A percentile compares a stretch with the other conserved stretches of the same genome.
Conservation (phyloP, 2,888 invertebrate genomes). For the Brenthis hecate region DNA sequence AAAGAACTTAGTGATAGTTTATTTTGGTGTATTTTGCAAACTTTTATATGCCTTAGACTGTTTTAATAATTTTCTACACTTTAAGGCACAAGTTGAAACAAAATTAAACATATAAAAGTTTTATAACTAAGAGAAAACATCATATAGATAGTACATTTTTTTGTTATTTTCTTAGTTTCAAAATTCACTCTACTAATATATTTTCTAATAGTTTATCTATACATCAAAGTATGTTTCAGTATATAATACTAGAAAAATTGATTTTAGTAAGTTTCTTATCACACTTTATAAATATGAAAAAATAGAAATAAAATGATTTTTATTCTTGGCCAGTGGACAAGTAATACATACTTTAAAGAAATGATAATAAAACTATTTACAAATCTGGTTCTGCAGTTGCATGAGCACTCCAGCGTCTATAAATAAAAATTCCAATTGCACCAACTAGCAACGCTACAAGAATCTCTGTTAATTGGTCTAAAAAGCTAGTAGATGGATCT, state of each 20-base stretch:
- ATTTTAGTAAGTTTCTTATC: background rate
- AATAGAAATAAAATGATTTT: constrained; percentile 1
- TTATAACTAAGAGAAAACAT: background rate
- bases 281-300: background rate
- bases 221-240: background rate
- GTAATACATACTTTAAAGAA: background rate
- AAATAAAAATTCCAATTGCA: constrained; percentile 72
- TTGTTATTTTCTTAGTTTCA: constrained; percentile 5
- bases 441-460: constrained; percentile 71
- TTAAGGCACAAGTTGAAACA: constrained; percentile 25
- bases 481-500: constrained; percentile 63
- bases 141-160: background rate
- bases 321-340: constrained; percentile 4
- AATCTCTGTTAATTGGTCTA: constrained; percentile 73
- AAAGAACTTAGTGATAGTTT: too few relatives aligned
- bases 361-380: constrained; percentile 45
- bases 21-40: too few relatives aligned
- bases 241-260: constrained; percentile 6
- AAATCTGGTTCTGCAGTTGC: constrained; percentile 59
- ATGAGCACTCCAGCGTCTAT: constrained; percentile 69
- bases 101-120: background rate
- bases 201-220: background rate
- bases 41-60: constrained; percentile 11
- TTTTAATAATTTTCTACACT: background rate
- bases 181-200: background rate